phyloP scores from a whole-genome alignment of 2,797 vertebrate genomes.

The Poecilia wingei region DNA sequence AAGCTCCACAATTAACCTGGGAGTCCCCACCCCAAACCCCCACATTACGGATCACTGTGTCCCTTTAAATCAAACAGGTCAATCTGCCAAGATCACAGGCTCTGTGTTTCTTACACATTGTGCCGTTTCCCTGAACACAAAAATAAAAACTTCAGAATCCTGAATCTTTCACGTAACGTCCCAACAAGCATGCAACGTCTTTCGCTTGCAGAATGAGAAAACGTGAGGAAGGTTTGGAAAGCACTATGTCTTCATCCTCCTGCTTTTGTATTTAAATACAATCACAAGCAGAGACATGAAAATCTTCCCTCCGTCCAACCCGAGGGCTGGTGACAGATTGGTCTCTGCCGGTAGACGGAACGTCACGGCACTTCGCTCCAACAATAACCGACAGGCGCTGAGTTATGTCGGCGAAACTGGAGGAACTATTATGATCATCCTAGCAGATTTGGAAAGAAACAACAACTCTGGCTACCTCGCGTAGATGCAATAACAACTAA shows the following conservation, averaged over 20 bases:
- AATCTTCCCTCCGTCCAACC: background rate
- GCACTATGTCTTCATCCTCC: background rate
- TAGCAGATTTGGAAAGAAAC: conserved; percentile 42
- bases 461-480: conserved; percentile 24
- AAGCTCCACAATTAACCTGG: too few relatives aligned
- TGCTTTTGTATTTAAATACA: background rate
- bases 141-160: background rate
- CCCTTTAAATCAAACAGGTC: background rate
- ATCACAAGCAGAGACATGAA: conserved; percentile 2
- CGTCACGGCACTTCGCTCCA: conserved; percentile 25
- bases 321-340: conserved; percentile 20
- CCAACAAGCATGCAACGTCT: background rate
- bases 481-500: conserved; percentile 21
- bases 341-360: conserved; percentile 42
- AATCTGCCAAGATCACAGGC: background rate
- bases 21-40: too few relatives aligned
- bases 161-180: background rate
- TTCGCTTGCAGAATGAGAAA: background rate
- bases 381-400: conserved; percentile 43
- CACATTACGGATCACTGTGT: background rate
- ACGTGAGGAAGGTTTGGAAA: background rate
- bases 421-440: conserved; percentile 28
- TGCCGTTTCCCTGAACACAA: background rate
- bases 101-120: background rate
- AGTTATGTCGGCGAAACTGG: conserved; percentile 37